These are phyloP conservation scores for Centrocercus urophasianus DNA, from an alignment of 2,113 vertebrate genomes.

Conservation along the genomic window DNA sequence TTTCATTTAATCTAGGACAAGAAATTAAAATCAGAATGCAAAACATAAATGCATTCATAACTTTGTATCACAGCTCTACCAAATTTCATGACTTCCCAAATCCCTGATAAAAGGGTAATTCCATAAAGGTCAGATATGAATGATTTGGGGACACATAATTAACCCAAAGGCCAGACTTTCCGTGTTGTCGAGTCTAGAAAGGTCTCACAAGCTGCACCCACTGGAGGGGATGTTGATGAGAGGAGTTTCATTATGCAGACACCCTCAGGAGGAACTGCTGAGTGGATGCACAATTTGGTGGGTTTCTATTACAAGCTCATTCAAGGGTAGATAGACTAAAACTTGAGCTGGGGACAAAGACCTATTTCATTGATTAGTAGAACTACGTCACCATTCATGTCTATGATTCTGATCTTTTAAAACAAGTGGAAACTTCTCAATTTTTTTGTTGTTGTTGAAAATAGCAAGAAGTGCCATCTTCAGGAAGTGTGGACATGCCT, in stretches of 20 bases:
- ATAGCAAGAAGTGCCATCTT: not conserved
- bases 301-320: not conserved
- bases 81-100: not conserved
- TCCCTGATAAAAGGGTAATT: not conserved
- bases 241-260: not conserved
- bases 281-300: not conserved
- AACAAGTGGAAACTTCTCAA: constrained; percentile 30
- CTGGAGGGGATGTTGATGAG: not conserved
- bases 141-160: fast-evolving
- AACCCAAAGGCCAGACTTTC: not conserved
- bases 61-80: not conserved
- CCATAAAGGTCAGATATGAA: not conserved
- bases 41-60: not conserved
- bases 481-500: not conserved
- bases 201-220: not conserved
- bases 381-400: not conserved
- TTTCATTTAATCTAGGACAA: not conserved
- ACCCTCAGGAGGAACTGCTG: not conserved
- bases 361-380: constrained; percentile 1
- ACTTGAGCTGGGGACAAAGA: not conserved
- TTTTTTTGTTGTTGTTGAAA: not conserved
- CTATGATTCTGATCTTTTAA: constrained; percentile 17
- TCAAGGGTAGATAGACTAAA: not conserved
- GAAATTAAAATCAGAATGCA: not conserved
- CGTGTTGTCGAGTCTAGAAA: not conserved